Conservation (phyloP, 1,140 invertebrate genomes). For the Carposina sasakii region DNA sequence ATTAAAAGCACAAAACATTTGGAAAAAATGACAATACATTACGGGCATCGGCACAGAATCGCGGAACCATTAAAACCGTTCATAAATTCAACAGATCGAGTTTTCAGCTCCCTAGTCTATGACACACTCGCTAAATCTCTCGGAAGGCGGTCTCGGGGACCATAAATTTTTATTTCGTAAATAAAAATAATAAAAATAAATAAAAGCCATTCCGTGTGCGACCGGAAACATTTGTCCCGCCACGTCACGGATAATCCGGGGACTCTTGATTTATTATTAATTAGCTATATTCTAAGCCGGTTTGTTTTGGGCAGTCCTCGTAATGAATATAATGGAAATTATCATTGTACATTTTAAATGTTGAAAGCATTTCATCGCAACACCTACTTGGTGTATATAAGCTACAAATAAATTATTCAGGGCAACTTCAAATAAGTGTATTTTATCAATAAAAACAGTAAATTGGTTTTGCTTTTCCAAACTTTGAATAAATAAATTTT, state of each 20-base stretch:
- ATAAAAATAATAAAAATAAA: slow-evolving; percentile 66
- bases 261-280: slow-evolving; percentile 61
- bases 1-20: no score
- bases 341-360: no score
- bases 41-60: neutral
- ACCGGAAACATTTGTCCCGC: slow-evolving; percentile 59
- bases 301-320: slow-evolving; percentile 32
- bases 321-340: no score
- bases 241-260: slow-evolving; percentile 51
- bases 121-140: slow-evolving; percentile 61
- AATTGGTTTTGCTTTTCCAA: no score
- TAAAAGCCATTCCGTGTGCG: slow-evolving; percentile 39
- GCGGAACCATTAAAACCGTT: slow-evolving; percentile 45
- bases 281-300: slow-evolving; percentile 33
- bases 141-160: slow-evolving; percentile 49
- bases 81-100: slow-evolving; percentile 57
- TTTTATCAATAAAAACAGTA: no score
- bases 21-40: slow-evolving; percentile 2
- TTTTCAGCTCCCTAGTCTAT: slow-evolving; percentile 47
- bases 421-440: no score
- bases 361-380: no score
- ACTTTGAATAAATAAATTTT: no score
- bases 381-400: no score
- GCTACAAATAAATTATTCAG: no score
- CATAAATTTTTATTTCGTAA: slow-evolving; percentile 63